Evolutionary conservation across 2,797 vertebrate species (phyloP).

Genomic region (Hypotaenidia okinawae): DNA sequence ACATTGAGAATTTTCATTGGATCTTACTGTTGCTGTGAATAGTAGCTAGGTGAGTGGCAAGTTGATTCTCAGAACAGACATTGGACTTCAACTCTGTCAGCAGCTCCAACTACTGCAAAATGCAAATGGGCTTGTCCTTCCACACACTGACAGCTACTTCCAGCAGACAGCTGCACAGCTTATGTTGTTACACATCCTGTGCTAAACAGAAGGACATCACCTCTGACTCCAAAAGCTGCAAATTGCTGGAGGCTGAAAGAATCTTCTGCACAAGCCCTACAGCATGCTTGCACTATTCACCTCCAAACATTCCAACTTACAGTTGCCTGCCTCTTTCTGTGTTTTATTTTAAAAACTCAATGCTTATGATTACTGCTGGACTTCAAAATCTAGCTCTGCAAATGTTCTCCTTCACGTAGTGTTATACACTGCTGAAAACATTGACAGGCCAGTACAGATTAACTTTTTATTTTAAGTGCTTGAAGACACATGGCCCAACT

Average conservation of each 20-base stretch:
- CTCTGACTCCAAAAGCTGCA: background rate
- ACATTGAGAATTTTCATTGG: background rate
- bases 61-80: background rate
- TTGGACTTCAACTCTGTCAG: background rate
- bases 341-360: background rate
- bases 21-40: background rate
- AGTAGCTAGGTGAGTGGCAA: background rate
- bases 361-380: background rate
- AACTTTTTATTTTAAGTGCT: background rate
- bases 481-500: background rate
- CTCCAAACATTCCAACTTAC: background rate
- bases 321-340: background rate
- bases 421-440: background rate
- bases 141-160: background rate
- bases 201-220: background rate
- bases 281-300: background rate
- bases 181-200: fast-evolving
- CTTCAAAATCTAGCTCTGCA: background rate
- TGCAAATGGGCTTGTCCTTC: background rate
- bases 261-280: background rate
- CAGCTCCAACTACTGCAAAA: background rate
- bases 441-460: background rate
- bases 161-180: background rate
- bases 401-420: background rate
- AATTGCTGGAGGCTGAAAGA: background rate